Evolutionary conservation across 2,888 invertebrate species (phyloP).

Genomic region (Coenonympha arcania): DNA sequence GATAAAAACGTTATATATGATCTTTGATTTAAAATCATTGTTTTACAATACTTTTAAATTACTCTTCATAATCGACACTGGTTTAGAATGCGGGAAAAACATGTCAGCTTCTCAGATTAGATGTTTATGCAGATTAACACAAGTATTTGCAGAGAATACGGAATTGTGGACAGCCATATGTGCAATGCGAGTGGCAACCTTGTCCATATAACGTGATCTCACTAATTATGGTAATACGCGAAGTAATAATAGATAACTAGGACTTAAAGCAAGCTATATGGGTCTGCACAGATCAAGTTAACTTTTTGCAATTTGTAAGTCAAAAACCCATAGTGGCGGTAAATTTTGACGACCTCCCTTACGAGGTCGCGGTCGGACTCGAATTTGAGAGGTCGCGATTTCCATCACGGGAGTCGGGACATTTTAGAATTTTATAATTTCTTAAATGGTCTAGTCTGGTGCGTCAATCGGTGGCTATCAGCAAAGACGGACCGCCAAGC

Average conservation of each 20-base stretch:
- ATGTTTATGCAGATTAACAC: not conserved
- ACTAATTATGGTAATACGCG: constrained; percentile 19
- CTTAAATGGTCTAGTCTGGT: too few relatives aligned
- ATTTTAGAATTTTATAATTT: too few relatives aligned
- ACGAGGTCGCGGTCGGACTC: too few relatives aligned
- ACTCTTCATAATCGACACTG: not conserved
- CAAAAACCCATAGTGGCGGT: too few relatives aligned
- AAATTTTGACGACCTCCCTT: too few relatives aligned
- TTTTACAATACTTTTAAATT: not conserved
- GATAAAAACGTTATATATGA: not conserved
- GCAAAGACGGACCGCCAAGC: too few relatives aligned
- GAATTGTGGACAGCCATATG: constrained; percentile 6
- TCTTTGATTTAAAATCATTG: not conserved
- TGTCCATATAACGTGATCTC: constrained; percentile 11
- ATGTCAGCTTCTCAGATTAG: not conserved
- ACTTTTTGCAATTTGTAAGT: too few relatives aligned
- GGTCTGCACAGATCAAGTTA: too few relatives aligned
- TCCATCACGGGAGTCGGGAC: too few relatives aligned
- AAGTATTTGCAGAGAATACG: constrained; percentile 8
- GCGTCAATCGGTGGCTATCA: too few relatives aligned
- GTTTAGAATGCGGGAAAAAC: not conserved
- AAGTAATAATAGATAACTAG: not conserved
- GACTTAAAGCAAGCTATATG: too few relatives aligned
- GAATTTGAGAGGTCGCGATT: too few relatives aligned
- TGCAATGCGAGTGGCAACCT: constrained; percentile 18